Evolutionary conservation across 2,113 vertebrate species (phyloP), one percentile per base, ranked within the genome.

Genomic region (Bolborhynchus lineola): DNA sequence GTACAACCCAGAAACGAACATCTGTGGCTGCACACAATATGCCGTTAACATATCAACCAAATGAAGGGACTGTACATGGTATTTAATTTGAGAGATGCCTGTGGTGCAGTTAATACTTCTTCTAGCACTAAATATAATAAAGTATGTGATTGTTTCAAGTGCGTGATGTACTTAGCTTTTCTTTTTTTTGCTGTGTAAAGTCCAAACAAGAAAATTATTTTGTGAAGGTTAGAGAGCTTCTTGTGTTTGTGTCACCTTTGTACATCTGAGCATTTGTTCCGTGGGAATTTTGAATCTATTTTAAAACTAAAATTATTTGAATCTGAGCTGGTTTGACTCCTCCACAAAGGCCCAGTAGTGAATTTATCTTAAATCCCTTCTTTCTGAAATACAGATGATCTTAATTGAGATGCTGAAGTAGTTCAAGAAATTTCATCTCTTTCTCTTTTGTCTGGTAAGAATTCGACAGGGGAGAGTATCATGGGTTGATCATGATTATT

Each of bases 11-110:
- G 67, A 79, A 53, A 71, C 74, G 72, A 93, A 89, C 75, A 82
- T 86, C 83, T 91, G 68, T 93, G 74, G 33, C 82, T 95, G 35
- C 35, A 83, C 47, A 69, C 23, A 90, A 52, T 65, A 24, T 83
- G 41, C 60, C 71, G 17, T 83, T 90, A 78, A 25, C 50, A 41
- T 11, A 80, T 69, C 82, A 94, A n/a, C 50, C 55, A 84, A 92
- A 87, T 93, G 52, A 92, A 74, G 67, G 26, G 47, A 47, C 72
- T 60, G 64, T 71, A 78, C 13, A 1, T 57, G 69, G n/a, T 52
- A 70, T 92, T 95, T 94, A 90, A 88, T 88, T 75, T 72, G 42
- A 88, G 79, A 93, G 72, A 89, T 65, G 65, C 62, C 83, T 89
- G 35, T 57, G 57, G 57, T 93, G 80, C 33, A 71, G 57, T 64